Evolutionary conservation across 2,888 invertebrate genomes (phyloP).

Genomic region (Luffia ferchaultella): DNA sequence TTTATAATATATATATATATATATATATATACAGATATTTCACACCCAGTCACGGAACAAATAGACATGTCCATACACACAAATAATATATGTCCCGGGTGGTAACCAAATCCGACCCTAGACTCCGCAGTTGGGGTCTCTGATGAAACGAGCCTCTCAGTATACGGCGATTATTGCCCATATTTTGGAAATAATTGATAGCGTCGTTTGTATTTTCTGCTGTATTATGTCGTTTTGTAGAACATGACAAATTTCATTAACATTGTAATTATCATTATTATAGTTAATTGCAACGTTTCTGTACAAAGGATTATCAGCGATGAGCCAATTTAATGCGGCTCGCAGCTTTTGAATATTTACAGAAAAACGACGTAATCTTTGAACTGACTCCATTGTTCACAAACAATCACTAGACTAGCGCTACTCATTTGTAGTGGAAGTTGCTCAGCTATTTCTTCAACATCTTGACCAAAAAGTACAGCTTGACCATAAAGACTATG

Average conservation of each 20-base stretch:
- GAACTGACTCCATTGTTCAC: background rate
- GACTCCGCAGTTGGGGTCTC: too few species aligned
- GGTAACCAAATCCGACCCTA: too few species aligned
- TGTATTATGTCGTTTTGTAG: constrained; percentile 1
- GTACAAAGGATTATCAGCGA: constrained; percentile 1
- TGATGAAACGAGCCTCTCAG: too few species aligned
- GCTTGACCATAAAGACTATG: background rate
- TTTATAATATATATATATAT: too few species aligned
- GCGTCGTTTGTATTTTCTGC: background rate
- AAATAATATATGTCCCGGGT: too few species aligned
- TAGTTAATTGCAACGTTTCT: background rate
- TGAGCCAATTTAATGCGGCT: background rate
- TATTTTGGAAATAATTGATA: constrained; percentile 1
- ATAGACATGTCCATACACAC: too few species aligned
- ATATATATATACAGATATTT: too few species aligned
- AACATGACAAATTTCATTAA: constrained; percentile 3
- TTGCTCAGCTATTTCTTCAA: constrained; percentile 1
- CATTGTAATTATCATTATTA: background rate
- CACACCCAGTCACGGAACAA: too few species aligned
- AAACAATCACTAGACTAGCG: background rate
- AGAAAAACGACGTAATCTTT: constrained; percentile 1
- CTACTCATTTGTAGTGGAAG: constrained; percentile 1
- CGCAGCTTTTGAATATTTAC: constrained; percentile 1
- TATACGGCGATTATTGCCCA: too few species aligned
- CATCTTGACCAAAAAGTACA: background rate